A percentile compares a stretch with the other conserved stretches of the same genome.
phyloP scores from a whole-genome alignment of 2,113 vertebrate species.

The Austrofundulus limnaeus region DNA sequence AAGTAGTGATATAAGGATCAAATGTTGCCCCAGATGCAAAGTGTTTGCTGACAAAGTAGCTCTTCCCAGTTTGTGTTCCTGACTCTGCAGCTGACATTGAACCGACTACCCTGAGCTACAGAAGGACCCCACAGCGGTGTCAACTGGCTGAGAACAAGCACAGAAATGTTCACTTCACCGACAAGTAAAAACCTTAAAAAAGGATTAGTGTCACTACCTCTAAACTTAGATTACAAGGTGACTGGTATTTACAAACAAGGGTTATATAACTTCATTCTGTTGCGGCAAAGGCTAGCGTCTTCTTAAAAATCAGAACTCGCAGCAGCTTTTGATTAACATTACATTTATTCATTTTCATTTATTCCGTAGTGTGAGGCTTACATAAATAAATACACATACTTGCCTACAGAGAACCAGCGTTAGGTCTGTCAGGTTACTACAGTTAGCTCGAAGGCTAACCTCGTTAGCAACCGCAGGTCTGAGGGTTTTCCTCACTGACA shows the following conservation, averaged over 20 bases:
- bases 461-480: conserved; percentile 14
- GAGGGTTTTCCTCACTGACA: conserved; percentile 57
- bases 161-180: conserved; percentile 1
- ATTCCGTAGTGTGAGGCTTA: neutral
- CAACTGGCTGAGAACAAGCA: neutral
- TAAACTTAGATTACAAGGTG: conserved; percentile 20
- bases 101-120: neutral
- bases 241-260: conserved; percentile 63
- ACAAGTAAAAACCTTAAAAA: neutral
- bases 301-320: neutral
- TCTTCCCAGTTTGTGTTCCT: conserved; percentile 15
- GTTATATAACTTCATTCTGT: conserved; percentile 60
- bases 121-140: neutral
- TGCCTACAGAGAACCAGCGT: neutral
- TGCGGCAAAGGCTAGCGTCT: conserved; percentile 19
- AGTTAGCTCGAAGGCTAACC: conserved; percentile 40
- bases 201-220: neutral
- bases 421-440: conserved; percentile 5
- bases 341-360: neutral
- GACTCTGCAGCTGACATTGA: conserved; percentile 35
- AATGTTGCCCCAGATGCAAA: conserved; percentile 29
- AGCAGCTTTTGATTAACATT: neutral
- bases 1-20: conserved; percentile 20
- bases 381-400: neutral
- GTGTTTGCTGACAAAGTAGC: conserved; percentile 36